Conservation (phyloP, 2,113 vertebrate genomes). For the Gymnorhina tibicen region DNA sequence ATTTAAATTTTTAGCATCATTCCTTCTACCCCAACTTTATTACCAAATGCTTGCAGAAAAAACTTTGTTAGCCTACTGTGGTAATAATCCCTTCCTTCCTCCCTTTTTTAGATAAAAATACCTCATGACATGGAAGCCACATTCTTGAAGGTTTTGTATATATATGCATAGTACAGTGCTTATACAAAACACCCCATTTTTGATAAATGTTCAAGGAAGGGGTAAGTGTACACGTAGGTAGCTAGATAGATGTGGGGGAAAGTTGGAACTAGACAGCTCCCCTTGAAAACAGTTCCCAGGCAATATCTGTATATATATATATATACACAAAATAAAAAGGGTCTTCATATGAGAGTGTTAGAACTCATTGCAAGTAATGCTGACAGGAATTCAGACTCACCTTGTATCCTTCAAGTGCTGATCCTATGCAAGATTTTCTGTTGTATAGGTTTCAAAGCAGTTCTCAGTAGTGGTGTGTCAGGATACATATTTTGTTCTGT, state of each 20-base stretch:
- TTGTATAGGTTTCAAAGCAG: not conserved
- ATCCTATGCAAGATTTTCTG: not conserved
- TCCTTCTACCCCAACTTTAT: not conserved
- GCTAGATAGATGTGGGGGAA: not conserved
- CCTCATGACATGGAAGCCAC: not conserved
- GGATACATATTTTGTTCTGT: not conserved
- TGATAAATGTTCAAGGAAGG: not conserved
- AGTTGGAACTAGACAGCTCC: not conserved
- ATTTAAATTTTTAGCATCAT: not conserved
- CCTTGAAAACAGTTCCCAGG: not conserved
- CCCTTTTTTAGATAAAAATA: not conserved
- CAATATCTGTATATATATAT: not conserved
- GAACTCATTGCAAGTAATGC: not conserved
- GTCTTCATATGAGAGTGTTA: not conserved
- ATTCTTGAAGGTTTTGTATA: not conserved
- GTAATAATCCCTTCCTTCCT: not conserved
- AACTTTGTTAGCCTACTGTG: not conserved
- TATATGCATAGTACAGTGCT: not conserved
- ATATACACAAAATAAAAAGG: not conserved
- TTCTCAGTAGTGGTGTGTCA: not conserved
- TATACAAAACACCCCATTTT: not conserved
- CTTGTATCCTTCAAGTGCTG: not conserved
- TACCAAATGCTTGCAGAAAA: not conserved
- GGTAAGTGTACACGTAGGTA: not conserved
- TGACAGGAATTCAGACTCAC: not conserved